A percentile compares a stretch with the other conserved stretches of the same genome.
phyloP scores from a whole-genome alignment of 2,888 invertebrate species.

The Macrosoma leucophasiata region DNA sequence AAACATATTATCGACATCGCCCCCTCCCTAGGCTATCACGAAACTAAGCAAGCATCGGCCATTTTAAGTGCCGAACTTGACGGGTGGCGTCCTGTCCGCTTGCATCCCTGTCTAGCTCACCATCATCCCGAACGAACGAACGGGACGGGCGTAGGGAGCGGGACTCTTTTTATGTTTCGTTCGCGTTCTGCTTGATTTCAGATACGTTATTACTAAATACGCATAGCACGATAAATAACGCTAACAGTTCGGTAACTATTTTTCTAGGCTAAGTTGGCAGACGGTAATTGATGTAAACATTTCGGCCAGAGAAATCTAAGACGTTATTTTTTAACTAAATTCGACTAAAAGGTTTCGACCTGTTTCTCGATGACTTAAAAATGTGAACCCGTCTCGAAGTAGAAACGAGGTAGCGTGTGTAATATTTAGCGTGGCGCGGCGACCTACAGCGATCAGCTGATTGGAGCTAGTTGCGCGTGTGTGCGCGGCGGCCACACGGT shows the following conservation, averaged over 20 bases:
- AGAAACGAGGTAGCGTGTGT: too few species aligned
- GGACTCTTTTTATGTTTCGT: constrained; percentile 56
- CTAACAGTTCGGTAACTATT: too few species aligned
- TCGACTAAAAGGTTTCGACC: too few species aligned
- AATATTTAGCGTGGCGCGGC: constrained; percentile 22
- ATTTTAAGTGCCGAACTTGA: constrained; percentile 66
- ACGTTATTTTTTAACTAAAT: too few species aligned
- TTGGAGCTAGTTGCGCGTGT: constrained; percentile 42
- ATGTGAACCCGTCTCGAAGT: too few species aligned
- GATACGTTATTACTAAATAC: constrained; percentile 39
- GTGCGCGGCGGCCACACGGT: constrained; percentile 37
- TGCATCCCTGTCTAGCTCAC: constrained; percentile 33
- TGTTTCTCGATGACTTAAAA: too few species aligned
- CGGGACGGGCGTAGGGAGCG: constrained; percentile 38
- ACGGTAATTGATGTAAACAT: too few species aligned
- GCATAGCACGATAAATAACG: constrained; percentile 25
- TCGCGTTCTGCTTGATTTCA: constrained; percentile 50
- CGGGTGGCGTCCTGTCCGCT: constrained; percentile 42
- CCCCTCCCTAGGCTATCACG: constrained; percentile 73
- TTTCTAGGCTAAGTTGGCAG: too few species aligned
- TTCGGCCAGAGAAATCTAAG: too few species aligned
- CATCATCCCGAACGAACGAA: constrained; percentile 31
- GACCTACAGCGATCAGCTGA: constrained; percentile 57
- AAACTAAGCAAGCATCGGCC: constrained; percentile 70
- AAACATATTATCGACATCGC: constrained; percentile 71